Percentiles rank a stretch among this genome's conserved stretches.
phyloP scores from a whole-genome alignment of 2,888 invertebrate genomes.

The Reticulitermes lucifugus region DNA sequence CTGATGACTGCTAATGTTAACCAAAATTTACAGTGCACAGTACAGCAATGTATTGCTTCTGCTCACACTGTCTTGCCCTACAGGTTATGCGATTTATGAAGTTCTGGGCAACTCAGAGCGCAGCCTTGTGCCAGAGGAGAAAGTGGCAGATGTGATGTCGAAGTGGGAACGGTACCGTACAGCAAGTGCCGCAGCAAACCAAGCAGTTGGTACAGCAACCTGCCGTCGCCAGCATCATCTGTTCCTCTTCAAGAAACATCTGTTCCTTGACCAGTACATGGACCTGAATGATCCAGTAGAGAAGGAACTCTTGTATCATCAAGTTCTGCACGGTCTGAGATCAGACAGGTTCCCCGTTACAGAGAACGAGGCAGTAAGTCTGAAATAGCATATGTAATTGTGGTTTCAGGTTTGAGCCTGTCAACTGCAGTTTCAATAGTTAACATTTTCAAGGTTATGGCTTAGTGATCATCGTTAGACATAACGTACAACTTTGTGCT shows the following conservation, averaged over 20 bases:
- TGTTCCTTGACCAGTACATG: conserved; percentile 83
- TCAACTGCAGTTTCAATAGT: too few relatives aligned
- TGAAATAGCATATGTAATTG: too few relatives aligned
- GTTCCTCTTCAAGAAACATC: conserved; percentile 84
- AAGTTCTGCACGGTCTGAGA: conserved; percentile 89
- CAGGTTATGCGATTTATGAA: conserved; percentile 93
- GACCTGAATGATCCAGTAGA: conserved; percentile 88
- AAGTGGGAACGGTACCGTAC: conserved; percentile 92
- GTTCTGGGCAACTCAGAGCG: conserved; percentile 89
- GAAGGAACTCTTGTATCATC: conserved; percentile 93
- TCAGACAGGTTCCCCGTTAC: conserved; percentile 93
- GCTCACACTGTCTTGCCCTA: not conserved
- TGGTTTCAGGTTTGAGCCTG: too few relatives aligned
- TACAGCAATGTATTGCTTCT: too few relatives aligned
- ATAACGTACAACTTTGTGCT: too few relatives aligned
- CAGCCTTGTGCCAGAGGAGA: conserved; percentile 85
- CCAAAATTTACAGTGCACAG: too few relatives aligned
- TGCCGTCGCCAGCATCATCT: conserved; percentile 71
- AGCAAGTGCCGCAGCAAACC: conserved; percentile 70
- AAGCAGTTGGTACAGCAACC: conserved; percentile 58
- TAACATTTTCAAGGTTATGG: too few relatives aligned
- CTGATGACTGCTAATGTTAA: too few relatives aligned
- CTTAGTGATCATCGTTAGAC: too few relatives aligned
- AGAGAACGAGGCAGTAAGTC: conserved; percentile 89
- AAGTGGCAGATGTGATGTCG: conserved; percentile 94